Evolutionary conservation across 2,113 vertebrate species (phyloP), one percentile per base, ranked within the genome.

Genomic region (Brevimyrus niger): DNA sequence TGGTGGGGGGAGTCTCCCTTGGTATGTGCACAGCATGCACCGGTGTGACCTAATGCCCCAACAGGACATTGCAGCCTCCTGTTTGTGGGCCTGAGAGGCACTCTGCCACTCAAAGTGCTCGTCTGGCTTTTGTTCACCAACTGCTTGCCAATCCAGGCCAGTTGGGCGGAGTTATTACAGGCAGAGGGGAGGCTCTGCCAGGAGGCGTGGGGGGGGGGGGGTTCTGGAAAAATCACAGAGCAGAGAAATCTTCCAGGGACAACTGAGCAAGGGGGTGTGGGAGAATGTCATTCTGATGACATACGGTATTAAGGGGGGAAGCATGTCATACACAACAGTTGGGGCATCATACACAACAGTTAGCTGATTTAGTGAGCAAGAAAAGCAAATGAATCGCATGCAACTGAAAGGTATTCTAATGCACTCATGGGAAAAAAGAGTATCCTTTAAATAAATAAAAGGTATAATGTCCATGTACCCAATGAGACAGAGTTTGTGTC

Each of bases 361-460:
- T 35, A 48, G 15, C 48, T 53, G 35, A n/a, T 55, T 82, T 82
- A 21, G 53, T 88, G 19, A 87, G 8, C 7, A 21, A n/a, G 47
- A 55, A 53, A 50, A 31, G 44, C 35, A 83, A 84, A 84, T 69
- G 61, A 13, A 31, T 31, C 61, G 3, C 61, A 27, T 42, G 73
- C 73, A 80, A 2, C 73, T 42, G 21, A 42, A 19, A 80, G 42
- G 46, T 23, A 46, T 48, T 85, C 47, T 48, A 50, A 27, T 47
- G 44, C 46, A 46, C 48, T 85, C 9, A 47, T 47, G 21, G 82
- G 42, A 11, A 21, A 65, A 23, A 48, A 85, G 38, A 44, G 7
- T 48, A n/a, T 85, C 83, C 46, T 51, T 88, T 73, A 80, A 88
- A 27, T 42, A n/a, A 88, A 19, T 19, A 47, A 80, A 80, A 80